Percentiles rank a stretch among this genome's conserved stretches.
phyloP scores from a whole-genome alignment of 2,797 vertebrate genomes.

The Bryconaethiops microstoma region DNA sequence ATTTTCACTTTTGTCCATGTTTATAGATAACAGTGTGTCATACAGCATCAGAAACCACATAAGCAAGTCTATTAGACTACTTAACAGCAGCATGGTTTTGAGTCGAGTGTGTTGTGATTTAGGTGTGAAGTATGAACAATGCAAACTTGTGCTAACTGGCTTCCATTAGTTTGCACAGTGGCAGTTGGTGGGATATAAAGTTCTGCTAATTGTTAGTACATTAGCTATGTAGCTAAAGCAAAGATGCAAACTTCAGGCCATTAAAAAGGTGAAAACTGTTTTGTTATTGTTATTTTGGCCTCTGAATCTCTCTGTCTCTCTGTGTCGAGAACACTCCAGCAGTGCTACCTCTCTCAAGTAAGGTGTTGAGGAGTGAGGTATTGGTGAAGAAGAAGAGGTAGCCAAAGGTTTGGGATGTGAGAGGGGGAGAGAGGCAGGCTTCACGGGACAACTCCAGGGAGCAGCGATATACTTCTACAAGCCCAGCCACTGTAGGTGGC shows the following conservation, averaged over 20 bases:
- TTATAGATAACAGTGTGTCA: not conserved
- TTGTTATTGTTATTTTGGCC: not conserved
- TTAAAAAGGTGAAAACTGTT: too few species aligned
- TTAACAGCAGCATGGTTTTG: not conserved
- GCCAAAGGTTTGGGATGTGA: constrained; percentile 93
- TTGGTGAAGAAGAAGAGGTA: constrained; percentile 97
- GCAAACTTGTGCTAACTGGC: too few species aligned
- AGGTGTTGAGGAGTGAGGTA: constrained; percentile 90
- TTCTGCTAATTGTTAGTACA: not conserved
- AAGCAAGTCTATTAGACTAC: not conserved
- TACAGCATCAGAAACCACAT: not conserved
- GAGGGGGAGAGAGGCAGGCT: constrained; percentile 86
- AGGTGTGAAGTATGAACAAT: not conserved
- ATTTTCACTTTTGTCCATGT: not conserved
- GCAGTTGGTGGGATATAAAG: not conserved
- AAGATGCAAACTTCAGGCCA: not conserved
- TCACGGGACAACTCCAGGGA: constrained; percentile 85
- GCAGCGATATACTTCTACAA: constrained; percentile 88
- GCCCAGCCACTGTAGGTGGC: constrained; percentile 83
- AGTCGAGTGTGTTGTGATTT: too few species aligned
- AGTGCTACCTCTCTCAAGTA: constrained; percentile 89
- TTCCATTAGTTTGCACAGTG: not conserved
- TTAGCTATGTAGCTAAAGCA: not conserved
- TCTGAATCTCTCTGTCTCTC: not conserved
- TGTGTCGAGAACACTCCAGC: not conserved